A percentile compares a stretch with the other conserved stretches of the same genome.
phyloP scores from a whole-genome alignment of 2,797 vertebrate species.

The Otus scops region DNA sequence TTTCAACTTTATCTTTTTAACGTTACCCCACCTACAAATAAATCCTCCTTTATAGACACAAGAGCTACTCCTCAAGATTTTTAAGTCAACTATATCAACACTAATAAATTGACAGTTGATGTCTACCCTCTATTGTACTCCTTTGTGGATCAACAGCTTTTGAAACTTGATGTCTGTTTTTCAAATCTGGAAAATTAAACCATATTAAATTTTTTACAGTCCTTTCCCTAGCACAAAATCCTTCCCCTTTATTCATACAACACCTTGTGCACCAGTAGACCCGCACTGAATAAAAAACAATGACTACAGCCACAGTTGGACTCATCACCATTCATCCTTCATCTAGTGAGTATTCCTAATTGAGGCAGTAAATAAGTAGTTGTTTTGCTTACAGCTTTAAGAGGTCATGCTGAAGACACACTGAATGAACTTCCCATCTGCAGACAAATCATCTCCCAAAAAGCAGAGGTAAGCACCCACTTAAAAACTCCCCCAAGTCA shows the following conservation, averaged over 20 bases:
- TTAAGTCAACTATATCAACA: background rate
- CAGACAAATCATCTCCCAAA: background rate
- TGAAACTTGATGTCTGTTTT: background rate
- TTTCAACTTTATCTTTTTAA: background rate
- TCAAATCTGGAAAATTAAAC: background rate
- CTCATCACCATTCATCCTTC: background rate
- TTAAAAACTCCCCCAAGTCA: background rate
- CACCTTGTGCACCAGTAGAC: background rate
- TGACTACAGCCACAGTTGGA: background rate
- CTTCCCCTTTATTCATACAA: background rate
- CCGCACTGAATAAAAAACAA: fast-evolving
- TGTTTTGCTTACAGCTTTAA: background rate
- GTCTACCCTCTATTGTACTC: background rate
- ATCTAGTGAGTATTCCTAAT: background rate
- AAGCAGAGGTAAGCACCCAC: background rate
- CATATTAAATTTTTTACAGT: background rate
- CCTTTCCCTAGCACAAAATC: background rate
- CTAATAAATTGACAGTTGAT: background rate
- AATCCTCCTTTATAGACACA: background rate
- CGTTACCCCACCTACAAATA: background rate
- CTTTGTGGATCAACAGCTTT: background rate
- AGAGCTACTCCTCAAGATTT: background rate
- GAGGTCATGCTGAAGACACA: background rate
- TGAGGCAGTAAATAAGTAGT: background rate
- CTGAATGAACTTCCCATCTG: background rate